Evolutionary conservation across 2,113 vertebrate species (phyloP).

Genomic region (Alosa alosa): DNA sequence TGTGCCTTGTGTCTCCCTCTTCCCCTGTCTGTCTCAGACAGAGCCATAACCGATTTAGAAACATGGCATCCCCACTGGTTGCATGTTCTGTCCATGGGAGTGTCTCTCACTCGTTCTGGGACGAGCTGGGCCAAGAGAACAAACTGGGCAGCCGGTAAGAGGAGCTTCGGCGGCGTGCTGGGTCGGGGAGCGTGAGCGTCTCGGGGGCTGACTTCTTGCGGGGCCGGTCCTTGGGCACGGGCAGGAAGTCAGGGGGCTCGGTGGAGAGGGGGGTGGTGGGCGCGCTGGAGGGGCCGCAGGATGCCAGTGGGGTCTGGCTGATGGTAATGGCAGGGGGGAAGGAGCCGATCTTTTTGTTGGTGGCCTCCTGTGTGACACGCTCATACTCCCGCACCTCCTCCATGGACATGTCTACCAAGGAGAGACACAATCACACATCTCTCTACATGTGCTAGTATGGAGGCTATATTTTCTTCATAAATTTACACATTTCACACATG

Average conservation of each 20-base stretch:
- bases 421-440: constrained; percentile 32
- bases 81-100: neutral
- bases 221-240: constrained; percentile 90
- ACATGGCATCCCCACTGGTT: neutral
- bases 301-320: constrained; percentile 81
- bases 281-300: constrained; percentile 88
- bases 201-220: constrained; percentile 97
- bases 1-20: neutral
- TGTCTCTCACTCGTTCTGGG: neutral
- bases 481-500: too few species aligned
- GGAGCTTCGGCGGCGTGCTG: constrained; percentile 60
- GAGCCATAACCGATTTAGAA: neutral
- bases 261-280: constrained; percentile 94
- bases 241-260: constrained; percentile 91
- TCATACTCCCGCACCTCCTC: constrained; percentile 96
- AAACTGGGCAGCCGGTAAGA: neutral
- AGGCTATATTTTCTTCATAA: too few species aligned
- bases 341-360: constrained; percentile 94
- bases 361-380: constrained; percentile 95
- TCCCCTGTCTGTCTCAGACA: neutral
- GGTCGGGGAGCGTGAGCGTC: constrained; percentile 88
- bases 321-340: constrained; percentile 93
- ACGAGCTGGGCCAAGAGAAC: constrained; percentile 1
- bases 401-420: constrained; percentile 92
- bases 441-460: too few species aligned